phyloP scores from a whole-genome alignment of 2,113 vertebrate species.

The Formicarius rufipectus region DNA sequence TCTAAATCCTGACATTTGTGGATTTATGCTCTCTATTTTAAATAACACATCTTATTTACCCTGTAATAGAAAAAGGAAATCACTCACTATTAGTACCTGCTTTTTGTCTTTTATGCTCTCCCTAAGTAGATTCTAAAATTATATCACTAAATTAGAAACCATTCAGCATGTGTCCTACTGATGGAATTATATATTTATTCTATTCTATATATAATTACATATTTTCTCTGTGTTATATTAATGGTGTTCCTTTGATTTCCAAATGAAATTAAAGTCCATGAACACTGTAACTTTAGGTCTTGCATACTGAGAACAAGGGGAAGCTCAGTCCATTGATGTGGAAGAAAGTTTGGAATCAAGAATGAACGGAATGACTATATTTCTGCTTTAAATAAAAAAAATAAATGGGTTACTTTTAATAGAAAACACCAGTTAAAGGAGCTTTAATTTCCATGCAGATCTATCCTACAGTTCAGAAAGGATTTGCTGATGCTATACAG shows the following conservation, averaged over 20 bases:
- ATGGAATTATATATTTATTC: neutral
- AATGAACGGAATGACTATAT: neutral
- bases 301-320: neutral
- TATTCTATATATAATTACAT: too few relatives aligned
- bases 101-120: neutral
- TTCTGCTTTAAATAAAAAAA: neutral
- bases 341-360: neutral
- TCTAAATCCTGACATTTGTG: neutral
- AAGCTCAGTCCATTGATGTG: neutral
- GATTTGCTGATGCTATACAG: neutral
- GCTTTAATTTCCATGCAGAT: neutral
- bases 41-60: neutral
- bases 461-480: neutral
- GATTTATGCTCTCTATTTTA: neutral
- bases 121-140: neutral
- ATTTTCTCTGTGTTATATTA: too few relatives aligned
- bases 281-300: neutral
- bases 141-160: neutral
- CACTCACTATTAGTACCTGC: rapidly evolving
- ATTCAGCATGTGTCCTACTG: neutral
- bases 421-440: neutral
- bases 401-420: neutral
- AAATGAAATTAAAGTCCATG: neutral
- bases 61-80: neutral
- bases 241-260: neutral